Evolutionary conservation across 2,797 vertebrate species (phyloP), one percentile per base, ranked within the genome.

Genomic region (Pseudochromis fuscus): DNA sequence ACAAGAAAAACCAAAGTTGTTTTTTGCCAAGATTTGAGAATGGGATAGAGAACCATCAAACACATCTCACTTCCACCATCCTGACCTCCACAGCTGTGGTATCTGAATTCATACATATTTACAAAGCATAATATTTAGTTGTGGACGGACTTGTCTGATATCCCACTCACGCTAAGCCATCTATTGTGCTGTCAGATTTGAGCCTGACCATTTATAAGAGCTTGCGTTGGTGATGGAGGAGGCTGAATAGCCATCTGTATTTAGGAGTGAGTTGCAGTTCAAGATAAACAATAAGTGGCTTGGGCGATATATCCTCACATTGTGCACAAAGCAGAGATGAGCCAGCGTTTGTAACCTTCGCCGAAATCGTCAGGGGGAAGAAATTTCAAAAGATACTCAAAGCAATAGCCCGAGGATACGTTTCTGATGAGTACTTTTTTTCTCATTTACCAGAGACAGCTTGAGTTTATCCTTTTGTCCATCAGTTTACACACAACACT

Each of bases 41-140:
- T 69, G 44, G 60, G 44, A 67, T 53, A 81, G 53, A 75, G 80
- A 88, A 49, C 13, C 10, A 74, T 71, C 62, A 12, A 56, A 82
- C 56, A 23, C 24, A 45, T 83, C 70, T 82, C 57, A 67, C 79
- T 81, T 77, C 78, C 65, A 66, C 75, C 80, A 71, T n/a, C 56
- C 38, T 85, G 80, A 85, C 85, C 81, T 86, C 63, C 64, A 59
- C 35, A 67, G 68, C 72, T 44, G 69, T 23, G 21, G 48, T 48
- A 67, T 73, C 71, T 81, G 70, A 85, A 87, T 83, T 68, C 61
- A 81, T 88, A 60, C 44, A 82, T 89, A 89, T 84, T 80, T 80
- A 87, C 58, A 61, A 62, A 42, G 58, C 72, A 67, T 74, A 67
- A 78, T 72, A 73, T 79, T 79, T 69, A 69, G 51, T 72, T 51